Conservation (phyloP, 2,888 invertebrate species). For the Suillia variegata region DNA sequence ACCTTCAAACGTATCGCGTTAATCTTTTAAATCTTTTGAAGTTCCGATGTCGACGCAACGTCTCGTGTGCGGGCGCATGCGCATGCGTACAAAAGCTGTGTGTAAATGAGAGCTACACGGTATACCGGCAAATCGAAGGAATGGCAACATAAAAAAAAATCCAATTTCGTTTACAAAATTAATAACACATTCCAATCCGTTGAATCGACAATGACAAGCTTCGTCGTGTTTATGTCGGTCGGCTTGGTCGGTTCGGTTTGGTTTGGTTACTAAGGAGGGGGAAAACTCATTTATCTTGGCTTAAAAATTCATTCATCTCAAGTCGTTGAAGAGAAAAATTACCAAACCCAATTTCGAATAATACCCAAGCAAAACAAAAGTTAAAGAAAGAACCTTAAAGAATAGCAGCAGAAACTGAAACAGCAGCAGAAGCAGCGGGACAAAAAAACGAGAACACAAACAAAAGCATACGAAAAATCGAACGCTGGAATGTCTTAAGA, state of each 20-base stretch:
- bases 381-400: conserved; percentile 16
- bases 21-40: background rate
- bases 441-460: conserved; percentile 1
- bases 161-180: too few relatives aligned
- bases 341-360: conserved; percentile 21
- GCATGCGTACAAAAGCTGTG: background rate
- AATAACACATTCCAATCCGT: conserved; percentile 23
- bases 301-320: conserved; percentile 33
- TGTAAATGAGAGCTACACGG: background rate
- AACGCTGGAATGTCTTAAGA: conserved; percentile 11
- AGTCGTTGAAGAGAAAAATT: conserved; percentile 8
- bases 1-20: too few relatives aligned
- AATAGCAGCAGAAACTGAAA: conserved; percentile 21
- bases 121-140: background rate
- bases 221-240: too few relatives aligned
- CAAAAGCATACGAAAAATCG: conserved; percentile 12
- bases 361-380: conserved; percentile 1
- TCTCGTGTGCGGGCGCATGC: background rate
- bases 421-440: conserved; percentile 19
- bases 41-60: too few relatives aligned
- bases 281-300: conserved; percentile 55
- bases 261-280: too few relatives aligned
- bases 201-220: conserved; percentile 18
- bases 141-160: too few relatives aligned
- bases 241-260: background rate